Conservation (phyloP, 2,113 vertebrate species). For the Malurus cyaneus region DNA sequence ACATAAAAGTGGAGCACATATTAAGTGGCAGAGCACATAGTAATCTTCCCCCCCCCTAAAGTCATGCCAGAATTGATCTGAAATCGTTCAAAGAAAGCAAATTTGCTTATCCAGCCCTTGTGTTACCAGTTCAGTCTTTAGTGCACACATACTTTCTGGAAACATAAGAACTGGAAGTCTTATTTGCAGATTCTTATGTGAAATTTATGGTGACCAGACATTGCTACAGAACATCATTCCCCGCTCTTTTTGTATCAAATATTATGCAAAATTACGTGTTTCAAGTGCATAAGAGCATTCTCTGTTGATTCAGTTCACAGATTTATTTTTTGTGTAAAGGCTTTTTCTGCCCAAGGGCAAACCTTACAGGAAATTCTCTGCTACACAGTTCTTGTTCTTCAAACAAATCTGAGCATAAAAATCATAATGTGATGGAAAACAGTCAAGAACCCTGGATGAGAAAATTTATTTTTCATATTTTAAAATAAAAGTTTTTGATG, state of each 20-base stretch:
- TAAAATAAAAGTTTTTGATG: neutral
- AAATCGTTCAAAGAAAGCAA: neutral
- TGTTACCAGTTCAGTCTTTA: neutral
- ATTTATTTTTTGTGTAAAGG: neutral
- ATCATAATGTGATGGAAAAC: neutral
- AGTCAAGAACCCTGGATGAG: neutral
- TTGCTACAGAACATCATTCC: neutral
- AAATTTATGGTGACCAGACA: neutral
- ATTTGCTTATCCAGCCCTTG: neutral
- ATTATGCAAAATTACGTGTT: neutral
- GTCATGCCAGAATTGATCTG: neutral
- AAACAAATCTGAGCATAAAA: neutral
- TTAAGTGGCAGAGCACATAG: neutral
- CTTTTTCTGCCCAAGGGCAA: neutral
- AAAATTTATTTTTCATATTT: neutral
- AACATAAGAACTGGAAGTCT: neutral
- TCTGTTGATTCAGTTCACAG: neutral
- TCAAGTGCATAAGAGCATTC: neutral
- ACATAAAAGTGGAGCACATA: neutral
- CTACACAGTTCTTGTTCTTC: neutral
- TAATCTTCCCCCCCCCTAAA: neutral
- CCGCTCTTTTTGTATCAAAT: neutral
- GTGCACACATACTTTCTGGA: neutral
- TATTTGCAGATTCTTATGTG: neutral
- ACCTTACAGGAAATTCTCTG: neutral